Percentiles rank a stretch among this genome's conserved stretches.
These are phyloP conservation scores for Coregonus clupeaformis DNA, from an alignment of 2,113 vertebrate genomes.

Conservation along the genomic window DNA sequence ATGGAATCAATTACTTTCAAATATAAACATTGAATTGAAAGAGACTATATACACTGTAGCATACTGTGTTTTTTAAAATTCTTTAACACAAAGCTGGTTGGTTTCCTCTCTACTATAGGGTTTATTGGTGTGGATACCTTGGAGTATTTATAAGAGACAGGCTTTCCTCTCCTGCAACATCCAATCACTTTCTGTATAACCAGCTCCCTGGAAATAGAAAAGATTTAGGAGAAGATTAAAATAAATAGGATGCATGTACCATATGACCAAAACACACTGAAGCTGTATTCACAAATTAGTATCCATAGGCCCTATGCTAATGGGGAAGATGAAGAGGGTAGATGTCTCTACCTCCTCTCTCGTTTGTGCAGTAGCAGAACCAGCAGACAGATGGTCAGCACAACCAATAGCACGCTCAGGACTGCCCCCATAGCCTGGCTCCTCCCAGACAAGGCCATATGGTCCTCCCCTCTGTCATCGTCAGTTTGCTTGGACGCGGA, in stretches of 20 bases:
- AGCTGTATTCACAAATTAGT: too few species aligned
- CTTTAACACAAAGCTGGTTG: too few species aligned
- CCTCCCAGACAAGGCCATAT: slow-evolving; percentile 72
- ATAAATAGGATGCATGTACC: too few species aligned
- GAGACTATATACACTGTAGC: too few species aligned
- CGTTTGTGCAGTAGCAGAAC: slow-evolving; percentile 86
- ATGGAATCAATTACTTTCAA: too few species aligned
- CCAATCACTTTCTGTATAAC: slow-evolving; percentile 84
- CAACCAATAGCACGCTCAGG: slow-evolving; percentile 82
- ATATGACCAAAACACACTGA: too few species aligned
- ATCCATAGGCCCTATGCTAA: too few species aligned
- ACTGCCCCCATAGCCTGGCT: slow-evolving; percentile 73
- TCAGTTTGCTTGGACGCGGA: background rate
- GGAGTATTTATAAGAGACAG: slow-evolving; percentile 93
- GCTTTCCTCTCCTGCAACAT: slow-evolving; percentile 84
- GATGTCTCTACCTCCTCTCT: slow-evolving; percentile 81
- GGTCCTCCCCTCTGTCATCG: slow-evolving; percentile 21
- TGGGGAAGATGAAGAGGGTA: background rate
- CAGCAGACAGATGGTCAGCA: slow-evolving; percentile 80
- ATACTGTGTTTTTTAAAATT: too few species aligned
- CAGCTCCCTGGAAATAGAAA: slow-evolving; percentile 74
- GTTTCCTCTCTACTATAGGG: too few species aligned
- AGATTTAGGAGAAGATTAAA: background rate
- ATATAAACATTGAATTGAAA: too few species aligned
- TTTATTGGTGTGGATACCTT: slow-evolving; percentile 75